phyloP scores from a whole-genome alignment of 2,113 vertebrate genomes.

The Carollia perspicillata region DNA sequence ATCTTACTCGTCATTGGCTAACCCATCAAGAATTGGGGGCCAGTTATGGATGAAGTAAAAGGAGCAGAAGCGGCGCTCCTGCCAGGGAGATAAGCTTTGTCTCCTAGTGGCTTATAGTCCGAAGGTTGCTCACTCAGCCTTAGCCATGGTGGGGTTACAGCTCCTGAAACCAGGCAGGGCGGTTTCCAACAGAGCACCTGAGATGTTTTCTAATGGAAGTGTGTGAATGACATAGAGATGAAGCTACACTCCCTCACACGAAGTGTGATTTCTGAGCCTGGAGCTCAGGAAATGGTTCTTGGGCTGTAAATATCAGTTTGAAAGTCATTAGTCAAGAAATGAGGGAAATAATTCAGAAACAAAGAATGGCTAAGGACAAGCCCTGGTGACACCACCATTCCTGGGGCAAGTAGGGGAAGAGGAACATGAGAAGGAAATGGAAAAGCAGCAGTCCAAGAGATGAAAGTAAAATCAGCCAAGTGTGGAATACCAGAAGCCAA shows the following conservation, averaged over 20 bases:
- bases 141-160: no score
- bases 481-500: neutral
- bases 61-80: no score
- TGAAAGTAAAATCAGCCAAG: neutral
- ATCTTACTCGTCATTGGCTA: no score
- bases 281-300: neutral
- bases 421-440: neutral
- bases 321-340: slow-evolving; percentile 17
- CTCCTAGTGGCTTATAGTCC: no score
- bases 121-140: no score
- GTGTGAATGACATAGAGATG: neutral
- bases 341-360: neutral
- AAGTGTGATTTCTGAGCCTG: neutral
- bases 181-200: neutral
- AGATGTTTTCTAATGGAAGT: neutral
- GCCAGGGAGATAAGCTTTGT: no score
- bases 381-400: neutral
- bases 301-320: neutral
- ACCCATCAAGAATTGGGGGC: no score
- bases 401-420: neutral
- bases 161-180: no score
- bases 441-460: neutral
- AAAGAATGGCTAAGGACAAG: neutral
- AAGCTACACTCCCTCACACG: neutral
- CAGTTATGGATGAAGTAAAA: no score